Evolutionary conservation across 2,888 invertebrate species (phyloP).

Genomic region (Cosmia trapezina): DNA sequence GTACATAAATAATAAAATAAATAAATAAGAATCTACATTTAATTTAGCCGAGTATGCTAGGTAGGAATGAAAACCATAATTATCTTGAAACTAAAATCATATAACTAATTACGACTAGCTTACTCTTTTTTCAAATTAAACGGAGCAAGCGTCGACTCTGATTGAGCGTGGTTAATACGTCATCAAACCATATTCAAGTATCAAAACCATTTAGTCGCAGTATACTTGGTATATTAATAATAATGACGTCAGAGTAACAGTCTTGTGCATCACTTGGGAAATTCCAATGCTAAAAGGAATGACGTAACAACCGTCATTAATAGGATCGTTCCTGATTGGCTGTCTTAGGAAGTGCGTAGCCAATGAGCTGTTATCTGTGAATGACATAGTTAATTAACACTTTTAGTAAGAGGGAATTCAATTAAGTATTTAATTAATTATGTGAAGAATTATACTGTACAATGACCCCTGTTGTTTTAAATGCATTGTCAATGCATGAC

Average conservation of each 20-base stretch:
- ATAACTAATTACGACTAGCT: slow-evolving; percentile 17
- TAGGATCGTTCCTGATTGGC: slow-evolving; percentile 32
- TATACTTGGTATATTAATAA: slow-evolving; percentile 4
- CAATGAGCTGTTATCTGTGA: background rate
- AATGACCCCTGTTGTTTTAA: background rate
- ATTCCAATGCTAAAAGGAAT: slow-evolving; percentile 13
- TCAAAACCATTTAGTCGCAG: slow-evolving; percentile 30
- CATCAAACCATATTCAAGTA: slow-evolving; percentile 23
- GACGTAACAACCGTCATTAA: slow-evolving; percentile 32
- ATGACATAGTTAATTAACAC: slow-evolving; percentile 17
- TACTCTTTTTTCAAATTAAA: slow-evolving; percentile 21
- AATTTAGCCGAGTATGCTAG: background rate
- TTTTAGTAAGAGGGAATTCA: background rate
- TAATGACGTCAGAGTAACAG: slow-evolving; percentile 26
- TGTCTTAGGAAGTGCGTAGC: slow-evolving; percentile 13
- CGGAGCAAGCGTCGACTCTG: slow-evolving; percentile 11
- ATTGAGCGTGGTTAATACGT: slow-evolving; percentile 16
- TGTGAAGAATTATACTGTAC: background rate
- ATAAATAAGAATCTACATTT: background rate
- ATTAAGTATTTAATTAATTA: background rate
- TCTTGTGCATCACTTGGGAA: slow-evolving; percentile 12
- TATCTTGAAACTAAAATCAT: slow-evolving; percentile 11
- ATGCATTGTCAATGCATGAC: background rate
- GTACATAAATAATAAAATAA: too few relatives aligned
- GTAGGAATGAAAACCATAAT: background rate